Percentiles rank a stretch among this genome's conserved stretches.
Conservation (phyloP, 2,888 invertebrate genomes). For the Andrena minutula region DNA sequence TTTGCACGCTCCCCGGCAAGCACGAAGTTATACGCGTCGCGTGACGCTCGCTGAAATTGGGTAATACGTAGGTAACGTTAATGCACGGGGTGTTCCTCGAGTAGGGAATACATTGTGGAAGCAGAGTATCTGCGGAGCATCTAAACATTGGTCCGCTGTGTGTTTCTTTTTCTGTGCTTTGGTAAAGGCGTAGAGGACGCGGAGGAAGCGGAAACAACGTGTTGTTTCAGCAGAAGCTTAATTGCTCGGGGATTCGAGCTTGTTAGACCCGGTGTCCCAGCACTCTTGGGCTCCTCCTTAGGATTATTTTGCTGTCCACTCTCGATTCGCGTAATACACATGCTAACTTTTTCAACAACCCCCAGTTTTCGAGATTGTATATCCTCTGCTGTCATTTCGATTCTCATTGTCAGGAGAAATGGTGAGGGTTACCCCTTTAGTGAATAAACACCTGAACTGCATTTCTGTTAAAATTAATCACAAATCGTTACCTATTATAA, state of each 20-base stretch:
- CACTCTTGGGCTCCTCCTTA: constrained; percentile 62
- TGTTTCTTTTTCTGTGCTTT: background rate
- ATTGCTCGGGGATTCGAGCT: constrained; percentile 82
- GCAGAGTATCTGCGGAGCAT: background rate
- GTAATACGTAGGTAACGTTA: background rate
- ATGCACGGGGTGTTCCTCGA: background rate
- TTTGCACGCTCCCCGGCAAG: background rate
- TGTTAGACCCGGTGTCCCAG: constrained; percentile 77
- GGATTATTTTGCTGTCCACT: constrained; percentile 40
- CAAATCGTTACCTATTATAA: no score
- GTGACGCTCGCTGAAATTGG: background rate
- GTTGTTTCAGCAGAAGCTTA: constrained; percentile 69
- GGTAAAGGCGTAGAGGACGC: background rate
- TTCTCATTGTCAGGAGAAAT: background rate
- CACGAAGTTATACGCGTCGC: constrained; percentile 3
- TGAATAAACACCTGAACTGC: no score
- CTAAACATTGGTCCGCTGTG: background rate
- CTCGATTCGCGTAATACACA: constrained; percentile 27
- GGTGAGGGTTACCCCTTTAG: background rate
- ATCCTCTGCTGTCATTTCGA: background rate
- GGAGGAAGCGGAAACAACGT: constrained; percentile 40
- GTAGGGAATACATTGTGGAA: background rate
- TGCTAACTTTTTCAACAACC: background rate
- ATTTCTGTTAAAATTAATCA: no score
- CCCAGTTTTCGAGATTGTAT: background rate